Base-by-base conservation (phyloP, 2,797 vertebrate species). In the Apogon hyalosoma region DNA sequence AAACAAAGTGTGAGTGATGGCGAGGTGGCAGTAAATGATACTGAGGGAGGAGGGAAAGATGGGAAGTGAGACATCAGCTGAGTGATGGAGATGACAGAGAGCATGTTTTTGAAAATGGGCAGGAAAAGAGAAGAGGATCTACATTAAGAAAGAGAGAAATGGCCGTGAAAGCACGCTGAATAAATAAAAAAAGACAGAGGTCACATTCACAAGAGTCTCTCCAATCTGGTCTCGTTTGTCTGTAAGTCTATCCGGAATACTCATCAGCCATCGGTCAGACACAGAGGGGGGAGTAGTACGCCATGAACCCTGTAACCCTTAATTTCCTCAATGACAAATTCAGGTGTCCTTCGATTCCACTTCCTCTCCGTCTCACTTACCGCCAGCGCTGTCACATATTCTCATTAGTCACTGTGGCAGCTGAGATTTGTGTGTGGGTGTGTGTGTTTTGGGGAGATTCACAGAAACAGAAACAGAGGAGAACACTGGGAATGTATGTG, bases 271-370 rank as follows among this genome's bases (percentile, higher is more conserved):
- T 78, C 84, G 85, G 80, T 75, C 51, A 21, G 69, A 62, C 43
- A 51, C 10, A 46, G 28, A n/a, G n/a, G 15, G 42, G 6, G 41
- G 40, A 79, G 64, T 70, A 50, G 70, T 50, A 62, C 69, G 42
- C 41, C n/a, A 19, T 73, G 79, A 86, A 79, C 83, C 82, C 75
- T 36, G 39, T 63, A 71, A 76, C 72, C 87, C 48, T 77, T 76
- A 59, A 73, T 84, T 88, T 81, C 77, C 83, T 87, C 90, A 88
- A 90, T 91, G 88, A 86, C 85, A 89, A 82, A 88, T 86, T 61
- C 7, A 39, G 82, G 70, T 67, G 87, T 90, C 87, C 87, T 90
- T 90, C 76, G 6, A 82, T 79, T 90, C 73, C 65, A 66, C 81
- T 85, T 77, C 53, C 80, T 85, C 82, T 88, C 77, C 21, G 79